Percentiles rank a stretch among this genome's conserved stretches.
phyloP scores from a whole-genome alignment of 2,797 vertebrate species.

The Alectoris magna region DNA sequence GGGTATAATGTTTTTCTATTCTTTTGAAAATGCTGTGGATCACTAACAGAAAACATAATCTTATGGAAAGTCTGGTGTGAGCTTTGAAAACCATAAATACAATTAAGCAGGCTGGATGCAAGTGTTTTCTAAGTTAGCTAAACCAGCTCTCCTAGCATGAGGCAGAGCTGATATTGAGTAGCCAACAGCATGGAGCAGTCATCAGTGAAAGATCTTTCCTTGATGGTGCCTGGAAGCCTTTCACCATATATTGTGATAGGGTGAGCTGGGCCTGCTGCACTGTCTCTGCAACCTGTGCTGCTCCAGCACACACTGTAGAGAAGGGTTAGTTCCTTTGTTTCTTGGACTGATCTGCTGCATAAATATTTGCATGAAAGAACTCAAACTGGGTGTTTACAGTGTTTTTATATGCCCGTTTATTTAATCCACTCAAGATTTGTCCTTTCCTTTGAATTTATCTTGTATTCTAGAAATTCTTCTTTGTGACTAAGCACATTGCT shows the following conservation, averaged over 20 bases:
- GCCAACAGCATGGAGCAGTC: no score
- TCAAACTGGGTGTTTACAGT: neutral
- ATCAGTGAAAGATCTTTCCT: neutral
- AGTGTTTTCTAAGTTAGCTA: neutral
- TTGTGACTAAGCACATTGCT: neutral
- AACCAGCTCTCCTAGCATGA: neutral
- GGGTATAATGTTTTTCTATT: neutral
- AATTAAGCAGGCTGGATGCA: neutral
- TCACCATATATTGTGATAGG: neutral
- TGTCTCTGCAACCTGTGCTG: no score
- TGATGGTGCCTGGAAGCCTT: no score
- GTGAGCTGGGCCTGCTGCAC: no score
- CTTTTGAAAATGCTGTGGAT: neutral
- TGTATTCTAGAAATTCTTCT: neutral
- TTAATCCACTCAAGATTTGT: neutral
- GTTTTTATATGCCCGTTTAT: neutral
- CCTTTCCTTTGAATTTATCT: neutral
- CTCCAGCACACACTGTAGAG: neutral
- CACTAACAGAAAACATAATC: neutral
- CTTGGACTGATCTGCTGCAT: no score
- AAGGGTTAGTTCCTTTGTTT: neutral
- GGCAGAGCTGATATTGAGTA: no score
- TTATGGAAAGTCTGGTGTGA: neutral
- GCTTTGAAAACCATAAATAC: neutral
- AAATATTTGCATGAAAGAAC: neutral